These are phyloP conservation scores for Myiagra hebetior DNA, from an alignment of 2,113 vertebrate genomes.

Conservation along the genomic window DNA sequence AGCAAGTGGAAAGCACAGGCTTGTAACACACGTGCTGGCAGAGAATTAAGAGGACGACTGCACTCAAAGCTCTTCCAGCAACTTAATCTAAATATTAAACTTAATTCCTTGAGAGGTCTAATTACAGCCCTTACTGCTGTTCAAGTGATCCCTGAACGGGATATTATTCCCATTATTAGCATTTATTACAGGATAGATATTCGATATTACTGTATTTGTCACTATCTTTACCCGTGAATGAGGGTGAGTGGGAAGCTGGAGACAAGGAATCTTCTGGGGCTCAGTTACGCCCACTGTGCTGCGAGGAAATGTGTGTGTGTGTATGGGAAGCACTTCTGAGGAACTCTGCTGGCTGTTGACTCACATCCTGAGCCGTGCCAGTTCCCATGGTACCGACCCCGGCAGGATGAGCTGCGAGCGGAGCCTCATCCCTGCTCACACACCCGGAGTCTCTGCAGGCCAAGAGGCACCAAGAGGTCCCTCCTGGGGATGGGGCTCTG, in stretches of 20 bases:
- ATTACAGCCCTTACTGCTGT: slow-evolving; percentile 58
- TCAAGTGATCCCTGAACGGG: slow-evolving; percentile 6
- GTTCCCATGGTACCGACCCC: background rate
- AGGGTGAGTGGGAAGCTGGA: slow-evolving; percentile 12
- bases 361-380: slow-evolving; percentile 26
- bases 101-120: slow-evolving; percentile 58
- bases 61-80: slow-evolving; percentile 18
- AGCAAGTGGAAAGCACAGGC: background rate
- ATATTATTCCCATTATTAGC: slow-evolving; percentile 41
- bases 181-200: slow-evolving; percentile 44
- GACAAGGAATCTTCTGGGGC: background rate
- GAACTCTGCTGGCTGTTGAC: background rate
- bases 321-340: background rate
- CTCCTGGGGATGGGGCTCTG: background rate
- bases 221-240: background rate
- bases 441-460: rapidly evolving
- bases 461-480: background rate
- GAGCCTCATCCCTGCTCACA: background rate
- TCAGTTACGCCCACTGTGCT: background rate
- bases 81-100: slow-evolving; percentile 54
- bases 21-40: background rate
- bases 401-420: background rate
- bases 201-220: slow-evolving; percentile 36
- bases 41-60: background rate
- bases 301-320: background rate